Evolutionary conservation across 2,113 vertebrate species (phyloP).

Genomic region (Cromileptes altivelis): DNA sequence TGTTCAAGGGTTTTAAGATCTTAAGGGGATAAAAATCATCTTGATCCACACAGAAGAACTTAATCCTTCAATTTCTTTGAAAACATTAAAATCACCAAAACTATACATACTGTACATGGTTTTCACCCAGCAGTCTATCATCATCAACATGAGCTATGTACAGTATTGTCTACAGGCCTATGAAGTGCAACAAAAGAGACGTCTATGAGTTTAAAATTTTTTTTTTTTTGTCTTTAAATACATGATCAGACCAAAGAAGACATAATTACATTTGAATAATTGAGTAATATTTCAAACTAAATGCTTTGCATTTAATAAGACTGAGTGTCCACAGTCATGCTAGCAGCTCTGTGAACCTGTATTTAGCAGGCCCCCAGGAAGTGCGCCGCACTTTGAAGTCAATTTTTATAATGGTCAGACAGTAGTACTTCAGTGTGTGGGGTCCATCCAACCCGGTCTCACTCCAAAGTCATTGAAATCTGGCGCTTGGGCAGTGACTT

Average conservation of each 20-base stretch:
- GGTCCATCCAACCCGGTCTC: too few species aligned
- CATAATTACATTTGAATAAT: neutral
- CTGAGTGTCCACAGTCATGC: neutral
- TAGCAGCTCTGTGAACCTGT: too few species aligned
- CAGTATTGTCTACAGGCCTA: neutral
- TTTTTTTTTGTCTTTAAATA: neutral
- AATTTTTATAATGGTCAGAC: too few species aligned
- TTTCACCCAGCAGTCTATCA: neutral
- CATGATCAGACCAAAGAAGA: neutral
- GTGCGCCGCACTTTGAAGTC: too few species aligned
- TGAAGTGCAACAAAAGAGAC: neutral
- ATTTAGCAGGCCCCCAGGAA: too few species aligned
- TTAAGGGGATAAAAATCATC: conserved; percentile 15
- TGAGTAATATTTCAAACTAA: neutral
- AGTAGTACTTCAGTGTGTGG: too few species aligned
- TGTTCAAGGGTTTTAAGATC: neutral
- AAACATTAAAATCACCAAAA: conserved; percentile 37
- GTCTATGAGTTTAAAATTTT: neutral
- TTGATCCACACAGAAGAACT: conserved; percentile 12
- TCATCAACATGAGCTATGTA: neutral
- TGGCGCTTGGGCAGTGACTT: too few species aligned
- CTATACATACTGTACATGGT: neutral
- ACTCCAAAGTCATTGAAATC: too few species aligned
- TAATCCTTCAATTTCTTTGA: conserved; percentile 50
- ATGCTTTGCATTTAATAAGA: neutral